Base-by-base conservation (phyloP, 1,140 invertebrate species). In the Neomicropteryx cornuta region DNA sequence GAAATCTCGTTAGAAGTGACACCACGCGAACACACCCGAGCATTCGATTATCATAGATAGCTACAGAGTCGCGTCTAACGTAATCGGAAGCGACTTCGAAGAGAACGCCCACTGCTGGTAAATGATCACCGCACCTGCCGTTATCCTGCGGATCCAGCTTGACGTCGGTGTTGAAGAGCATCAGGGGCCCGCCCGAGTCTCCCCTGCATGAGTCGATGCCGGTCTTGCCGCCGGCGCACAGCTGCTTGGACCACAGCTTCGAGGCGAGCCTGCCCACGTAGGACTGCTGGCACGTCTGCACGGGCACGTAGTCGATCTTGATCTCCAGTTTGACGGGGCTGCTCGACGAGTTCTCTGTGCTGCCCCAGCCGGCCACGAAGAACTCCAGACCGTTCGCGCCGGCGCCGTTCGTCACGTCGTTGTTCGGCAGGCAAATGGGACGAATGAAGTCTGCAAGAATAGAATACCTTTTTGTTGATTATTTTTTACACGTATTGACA, bases 301-400 rank as follows among this genome's bases (percentile, higher is more conserved):
- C 13, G 5, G 32, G 18, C 1, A 45, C 34, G 14, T 47, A 52
- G 5, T 55, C 53, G 17, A 62, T 11, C 3, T 43, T 41, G 0
- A 56, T 47, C 21, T 56, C 47, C 11, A 56, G 42, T 38, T 64
- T 64, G 11, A 54, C 29, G 11, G 47, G 36, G 41, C 65, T 62
- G 5, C 62, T 71, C 0, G 51, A 49, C 0, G 50, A 49, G 2
- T 36, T 48, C 23, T 71, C 68, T 3, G 68, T 62, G 14, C 61
- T 68, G 8, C 80, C 80, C 79, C 81, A 87, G 1, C 83, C 83
- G 1, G 80, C 79, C 0, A 77, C 72, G 18, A 66, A 71, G 0
- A 79, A 59, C 18, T 23, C 51, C n/a, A n/a, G n/a, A n/a, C n/a
- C n/a, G n/a, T n/a, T n/a, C n/a, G n/a, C n/a, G n/a, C 35, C 1